phyloP scores from a whole-genome alignment of 2,888 invertebrate genomes.

The Thymelicus acteon region DNA sequence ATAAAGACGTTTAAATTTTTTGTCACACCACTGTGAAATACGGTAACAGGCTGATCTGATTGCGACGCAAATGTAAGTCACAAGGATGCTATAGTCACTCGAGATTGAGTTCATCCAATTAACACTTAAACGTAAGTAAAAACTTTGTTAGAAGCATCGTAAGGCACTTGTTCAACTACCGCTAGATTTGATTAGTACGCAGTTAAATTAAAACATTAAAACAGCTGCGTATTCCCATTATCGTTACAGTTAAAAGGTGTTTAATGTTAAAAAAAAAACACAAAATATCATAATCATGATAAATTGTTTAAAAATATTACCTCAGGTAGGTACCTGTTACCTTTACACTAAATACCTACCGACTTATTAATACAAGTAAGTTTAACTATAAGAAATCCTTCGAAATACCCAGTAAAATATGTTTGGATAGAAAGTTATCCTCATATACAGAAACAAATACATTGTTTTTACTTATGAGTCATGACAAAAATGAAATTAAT shows the following conservation, averaged over 20 bases:
- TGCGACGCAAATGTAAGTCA: conserved; percentile 33
- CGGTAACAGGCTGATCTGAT: conserved; percentile 18
- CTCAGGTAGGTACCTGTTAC: too few relatives aligned
- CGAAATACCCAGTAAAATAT: too few relatives aligned
- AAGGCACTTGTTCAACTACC: background rate
- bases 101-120: conserved; percentile 42
- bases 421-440: too few relatives aligned
- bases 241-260: background rate
- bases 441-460: too few relatives aligned
- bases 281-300: too few relatives aligned
- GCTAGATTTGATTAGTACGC: background rate
- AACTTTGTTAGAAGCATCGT: conserved; percentile 19
- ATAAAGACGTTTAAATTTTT: conserved; percentile 26
- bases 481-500: background rate
- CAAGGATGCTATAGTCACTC: conserved; percentile 29
- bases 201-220: background rate
- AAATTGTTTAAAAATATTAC: too few relatives aligned
- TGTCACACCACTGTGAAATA: conserved; percentile 20
- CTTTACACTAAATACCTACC: too few relatives aligned
- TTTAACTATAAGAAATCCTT: too few relatives aligned
- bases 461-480: too few relatives aligned
- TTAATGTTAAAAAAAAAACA: background rate
- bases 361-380: too few relatives aligned
- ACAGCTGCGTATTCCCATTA: too few relatives aligned
- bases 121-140: conserved; percentile 40